Conservation (phyloP, 64 coral and sea anemone genomes). For the Dendrophyllia cribrosa region DNA sequence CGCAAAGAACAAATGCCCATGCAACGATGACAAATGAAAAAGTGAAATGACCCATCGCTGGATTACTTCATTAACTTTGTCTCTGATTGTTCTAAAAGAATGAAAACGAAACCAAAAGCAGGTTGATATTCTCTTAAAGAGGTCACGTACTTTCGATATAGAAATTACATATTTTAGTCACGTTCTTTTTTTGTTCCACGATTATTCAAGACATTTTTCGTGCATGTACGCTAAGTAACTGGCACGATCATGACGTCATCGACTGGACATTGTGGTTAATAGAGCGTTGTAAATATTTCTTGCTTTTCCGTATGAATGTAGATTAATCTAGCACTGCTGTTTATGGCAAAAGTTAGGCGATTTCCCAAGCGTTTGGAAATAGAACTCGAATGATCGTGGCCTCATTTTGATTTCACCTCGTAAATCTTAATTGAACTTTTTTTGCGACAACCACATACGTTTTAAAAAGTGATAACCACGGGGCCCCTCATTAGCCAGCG, state of each 20-base stretch:
- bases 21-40: no score
- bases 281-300: not conserved
- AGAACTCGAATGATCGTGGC: no score
- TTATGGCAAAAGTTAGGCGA: no score
- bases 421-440: no score
- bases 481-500: not conserved
- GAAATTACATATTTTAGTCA: not conserved
- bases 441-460: not conserved
- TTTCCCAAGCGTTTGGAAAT: no score
- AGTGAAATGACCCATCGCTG: not conserved
- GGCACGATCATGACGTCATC: not conserved
- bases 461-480: not conserved
- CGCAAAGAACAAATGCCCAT: no score
- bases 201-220: not conserved
- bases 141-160: no score
- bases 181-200: conserved; percentile 7
- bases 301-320: not conserved
- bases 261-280: not conserved
- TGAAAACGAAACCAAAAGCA: not conserved
- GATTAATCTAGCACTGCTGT: not conserved
- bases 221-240: conserved; percentile 1
- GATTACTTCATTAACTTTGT: not conserved
- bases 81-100: not conserved
- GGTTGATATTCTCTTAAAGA: not conserved
- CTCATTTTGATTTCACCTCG: no score